Conservation (phyloP, 2,797 vertebrate genomes). For the Galagoides demidoff region DNA sequence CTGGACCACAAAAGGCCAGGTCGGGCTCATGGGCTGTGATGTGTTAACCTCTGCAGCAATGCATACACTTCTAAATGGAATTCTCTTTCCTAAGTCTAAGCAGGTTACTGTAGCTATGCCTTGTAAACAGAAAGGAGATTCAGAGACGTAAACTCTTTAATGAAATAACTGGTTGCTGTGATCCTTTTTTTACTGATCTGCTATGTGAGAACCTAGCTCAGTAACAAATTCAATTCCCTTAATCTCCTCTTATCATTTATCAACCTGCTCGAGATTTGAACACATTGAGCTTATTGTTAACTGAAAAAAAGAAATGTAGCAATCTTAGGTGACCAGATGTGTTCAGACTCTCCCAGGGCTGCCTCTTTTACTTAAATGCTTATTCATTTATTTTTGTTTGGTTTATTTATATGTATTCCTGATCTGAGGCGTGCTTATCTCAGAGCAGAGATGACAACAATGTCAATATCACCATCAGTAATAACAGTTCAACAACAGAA, state of each 20-base stretch:
- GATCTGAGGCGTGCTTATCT: neutral
- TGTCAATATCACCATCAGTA: neutral
- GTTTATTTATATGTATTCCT: neutral
- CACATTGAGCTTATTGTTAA: neutral
- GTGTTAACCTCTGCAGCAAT: neutral
- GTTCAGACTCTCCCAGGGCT: neutral
- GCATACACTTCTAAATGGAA: neutral
- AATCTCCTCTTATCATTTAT: neutral
- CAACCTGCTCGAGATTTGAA: neutral
- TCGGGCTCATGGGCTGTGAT: fast-evolving
- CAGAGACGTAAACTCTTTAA: neutral
- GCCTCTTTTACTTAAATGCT: neutral
- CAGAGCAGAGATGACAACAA: neutral
- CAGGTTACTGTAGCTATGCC: neutral
- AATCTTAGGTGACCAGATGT: neutral
- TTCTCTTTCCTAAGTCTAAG: neutral
- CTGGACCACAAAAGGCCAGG: neutral
- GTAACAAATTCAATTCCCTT: neutral
- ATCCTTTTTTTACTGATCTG: neutral
- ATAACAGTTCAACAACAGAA: neutral
- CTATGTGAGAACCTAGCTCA: neutral
- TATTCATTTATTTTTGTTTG: neutral
- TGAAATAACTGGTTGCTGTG: neutral
- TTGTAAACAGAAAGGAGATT: neutral
- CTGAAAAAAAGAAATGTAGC: neutral